A percentile compares a stretch with the other conserved stretches of the same genome.
phyloP scores from a whole-genome alignment of 2,888 invertebrate genomes.

The Plebejus argus region DNA sequence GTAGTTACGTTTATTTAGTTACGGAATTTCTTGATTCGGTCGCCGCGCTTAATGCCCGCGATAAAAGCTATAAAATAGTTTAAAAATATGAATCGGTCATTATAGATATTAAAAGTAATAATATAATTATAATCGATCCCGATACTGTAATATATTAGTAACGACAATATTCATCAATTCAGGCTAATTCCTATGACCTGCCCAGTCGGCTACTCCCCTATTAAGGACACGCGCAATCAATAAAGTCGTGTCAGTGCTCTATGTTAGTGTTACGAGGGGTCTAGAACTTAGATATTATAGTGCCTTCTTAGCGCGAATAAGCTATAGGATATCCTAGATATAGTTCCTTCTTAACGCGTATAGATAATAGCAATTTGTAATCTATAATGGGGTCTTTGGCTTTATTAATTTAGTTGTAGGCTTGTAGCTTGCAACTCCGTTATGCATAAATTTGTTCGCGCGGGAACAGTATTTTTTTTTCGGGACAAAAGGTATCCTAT shows the following conservation, averaged over 20 bases:
- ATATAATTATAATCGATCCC: neutral
- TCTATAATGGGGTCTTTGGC: too few species aligned
- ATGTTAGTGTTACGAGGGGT: neutral
- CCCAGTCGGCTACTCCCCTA: neutral
- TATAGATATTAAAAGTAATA: neutral
- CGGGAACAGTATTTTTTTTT: too few species aligned
- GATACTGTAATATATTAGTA: neutral
- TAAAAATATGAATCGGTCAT: neutral
- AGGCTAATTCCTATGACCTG: conserved; percentile 11
- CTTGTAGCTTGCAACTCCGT: too few species aligned
- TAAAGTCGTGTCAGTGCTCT: neutral
- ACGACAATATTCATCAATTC: neutral
- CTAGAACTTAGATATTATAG: neutral
- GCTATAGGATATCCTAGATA: too few species aligned
- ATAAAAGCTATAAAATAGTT: neutral
- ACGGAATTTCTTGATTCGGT: too few species aligned
- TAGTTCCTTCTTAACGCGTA: too few species aligned
- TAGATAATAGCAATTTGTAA: too few species aligned
- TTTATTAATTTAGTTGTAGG: too few species aligned
- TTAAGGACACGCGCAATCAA: conserved; percentile 10
- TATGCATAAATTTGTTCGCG: too few species aligned
- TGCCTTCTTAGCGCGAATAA: neutral
- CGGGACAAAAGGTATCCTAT: too few species aligned
- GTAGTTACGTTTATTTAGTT: too few species aligned
- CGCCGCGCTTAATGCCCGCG: too few species aligned